Conservation (phyloP, 2,888 invertebrate species). For the Chloromyia formosa region DNA sequence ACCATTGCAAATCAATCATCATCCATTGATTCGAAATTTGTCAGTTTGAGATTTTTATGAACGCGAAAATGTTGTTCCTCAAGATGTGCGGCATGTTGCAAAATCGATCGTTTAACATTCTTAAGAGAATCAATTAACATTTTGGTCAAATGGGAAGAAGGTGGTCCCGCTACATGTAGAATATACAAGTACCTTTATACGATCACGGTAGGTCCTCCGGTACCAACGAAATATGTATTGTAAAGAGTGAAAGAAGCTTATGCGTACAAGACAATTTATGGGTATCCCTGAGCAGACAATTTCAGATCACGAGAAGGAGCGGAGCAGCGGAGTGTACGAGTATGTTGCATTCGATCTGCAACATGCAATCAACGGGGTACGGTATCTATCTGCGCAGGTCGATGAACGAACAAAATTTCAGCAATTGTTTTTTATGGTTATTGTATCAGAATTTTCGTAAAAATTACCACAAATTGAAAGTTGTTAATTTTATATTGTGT, state of each 20-base stretch:
- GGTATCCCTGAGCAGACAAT: too few relatives aligned
- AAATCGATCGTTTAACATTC: background rate
- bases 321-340: too few relatives aligned
- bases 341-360: too few relatives aligned
- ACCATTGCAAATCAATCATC: conserved; percentile 33
- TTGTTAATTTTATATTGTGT: background rate
- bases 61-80: conserved; percentile 26
- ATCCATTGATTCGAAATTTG: conserved; percentile 35
- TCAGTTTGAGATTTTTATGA: conserved; percentile 38
- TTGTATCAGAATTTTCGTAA: background rate
- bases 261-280: too few relatives aligned
- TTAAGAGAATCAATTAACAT: conserved; percentile 32
- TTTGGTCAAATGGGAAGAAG: conserved; percentile 5
- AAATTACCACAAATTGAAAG: conserved; percentile 24
- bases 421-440: conserved; percentile 28
- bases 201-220: conserved; percentile 6
- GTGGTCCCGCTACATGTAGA: background rate
- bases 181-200: too few relatives aligned
- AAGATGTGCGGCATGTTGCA: conserved; percentile 2
- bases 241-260: background rate
- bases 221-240: background rate
- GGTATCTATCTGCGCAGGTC: background rate
- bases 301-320: too few relatives aligned
- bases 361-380: too few relatives aligned
- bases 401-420: conserved; percentile 7